Base-by-base conservation (phyloP, 2,797 vertebrate genomes). In the Hozukius guyotensis region DNA sequence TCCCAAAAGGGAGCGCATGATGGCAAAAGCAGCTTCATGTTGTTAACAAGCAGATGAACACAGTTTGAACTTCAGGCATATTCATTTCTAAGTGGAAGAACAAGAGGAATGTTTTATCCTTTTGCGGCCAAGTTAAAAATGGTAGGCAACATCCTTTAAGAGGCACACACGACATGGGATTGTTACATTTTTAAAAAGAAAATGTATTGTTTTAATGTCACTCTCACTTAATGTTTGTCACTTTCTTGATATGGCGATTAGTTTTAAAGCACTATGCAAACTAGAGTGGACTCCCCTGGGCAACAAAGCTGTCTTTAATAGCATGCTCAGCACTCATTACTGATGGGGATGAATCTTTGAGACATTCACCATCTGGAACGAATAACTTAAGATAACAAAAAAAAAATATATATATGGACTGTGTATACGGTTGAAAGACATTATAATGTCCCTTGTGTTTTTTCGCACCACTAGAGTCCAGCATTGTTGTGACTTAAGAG, bases 301-400 rank as follows among this genome's bases (percentile, higher is more conserved):
- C 68, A 75, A 63, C 75, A 80, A 85, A 81, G 86, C 81, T 81
- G 81, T 88, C 81, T 80, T 86, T 86, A 88, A 85, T 75, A 75
- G 78, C 63, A 65, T 60, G 75, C 68, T 84, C 72, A 77, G 84
- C 70, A 65, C 85, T 88, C 75, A 87, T 93, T 89, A 89, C 80
- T 85, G 65, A 85, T 57, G 57, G 65, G 59, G 75, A 78, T 64
- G 32, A 80, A 76, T 87, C 66, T 82, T 67, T 83, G 71, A 86
- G 83, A 87, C 81, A 83, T 36, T 24, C 78, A 78, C 87, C 91
- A 91, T 91, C 91, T 92, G 87, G 88, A 72, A 64, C 34, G 65
- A 86, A 84, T 59, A 77, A 91, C 78, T 71, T 53, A 55, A 65
- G 25, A 57, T 29, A 22, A 55, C 4, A 25, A 38, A 55, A 38